Evolutionary conservation across 2,888 invertebrate species (phyloP).

Genomic region (Trichogramma dendrolimi): DNA sequence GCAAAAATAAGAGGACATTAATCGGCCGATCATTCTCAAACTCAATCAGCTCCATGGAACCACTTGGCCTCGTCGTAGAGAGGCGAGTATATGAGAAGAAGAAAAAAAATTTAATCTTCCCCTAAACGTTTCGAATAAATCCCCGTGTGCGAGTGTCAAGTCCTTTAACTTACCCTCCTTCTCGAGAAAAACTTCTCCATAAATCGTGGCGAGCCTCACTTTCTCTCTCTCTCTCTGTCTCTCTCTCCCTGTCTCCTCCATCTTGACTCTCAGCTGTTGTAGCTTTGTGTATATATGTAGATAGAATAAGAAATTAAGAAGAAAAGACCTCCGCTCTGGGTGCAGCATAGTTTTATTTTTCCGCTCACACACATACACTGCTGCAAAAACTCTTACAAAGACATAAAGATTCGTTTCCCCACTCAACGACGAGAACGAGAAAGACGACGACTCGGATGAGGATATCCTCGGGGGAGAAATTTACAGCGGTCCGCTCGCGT

Average conservation of each 20-base stretch:
- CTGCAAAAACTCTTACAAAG: too few relatives aligned
- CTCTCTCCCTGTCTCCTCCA: constrained; percentile 39
- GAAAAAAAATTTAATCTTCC: too few relatives aligned
- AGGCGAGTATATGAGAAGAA: too few relatives aligned
- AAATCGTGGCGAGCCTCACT: constrained; percentile 42
- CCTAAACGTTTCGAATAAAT: too few relatives aligned
- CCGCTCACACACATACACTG: background rate
- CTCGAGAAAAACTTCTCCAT: constrained; percentile 45
- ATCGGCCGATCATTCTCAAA: too few relatives aligned
- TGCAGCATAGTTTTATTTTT: constrained; percentile 9
- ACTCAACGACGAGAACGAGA: too few relatives aligned
- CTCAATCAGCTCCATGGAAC: too few relatives aligned
- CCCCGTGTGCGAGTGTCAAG: too few relatives aligned
- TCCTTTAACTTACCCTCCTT: constrained; percentile 43
- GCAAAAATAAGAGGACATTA: too few relatives aligned
- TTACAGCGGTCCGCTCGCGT: constrained; percentile 21
- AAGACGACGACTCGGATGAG: too few relatives aligned
- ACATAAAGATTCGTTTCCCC: too few relatives aligned
- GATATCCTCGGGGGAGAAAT: constrained; percentile 40
- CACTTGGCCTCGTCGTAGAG: too few relatives aligned
- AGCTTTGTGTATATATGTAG: background rate
- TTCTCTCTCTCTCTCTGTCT: constrained; percentile 37
- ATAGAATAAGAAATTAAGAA: constrained; percentile 26
- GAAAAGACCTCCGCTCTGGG: background rate
- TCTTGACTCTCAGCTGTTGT: background rate